Base-by-base conservation (phyloP, 2,888 invertebrate species). In the Willowsia nigromaculata region DNA sequence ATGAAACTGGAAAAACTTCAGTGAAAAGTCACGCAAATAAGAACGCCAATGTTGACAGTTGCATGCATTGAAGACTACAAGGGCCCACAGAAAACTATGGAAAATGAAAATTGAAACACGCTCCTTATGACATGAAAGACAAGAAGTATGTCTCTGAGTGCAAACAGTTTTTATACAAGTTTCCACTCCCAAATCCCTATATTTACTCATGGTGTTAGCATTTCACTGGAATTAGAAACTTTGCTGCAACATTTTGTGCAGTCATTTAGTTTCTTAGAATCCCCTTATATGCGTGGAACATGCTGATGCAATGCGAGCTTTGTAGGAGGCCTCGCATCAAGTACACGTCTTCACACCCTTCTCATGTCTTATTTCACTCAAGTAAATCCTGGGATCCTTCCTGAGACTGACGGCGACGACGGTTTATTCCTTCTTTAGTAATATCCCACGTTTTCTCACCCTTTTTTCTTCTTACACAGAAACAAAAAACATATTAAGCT, bases 311-410 rank as follows among this genome's bases (percentile, higher is more conserved):
- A 87, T 43, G 53, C 74, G 74, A 74, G 82, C 89, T 65, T 84
- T 85, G 89, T 89, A 84, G 88, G 90, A 86, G 90, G 90, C 88
- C 90, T 43, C 53, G 4, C 78, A 89, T 71, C 89, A 76, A 85
- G 76, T 50, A 40, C 71, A 86, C 33, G 71, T 78, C 89, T 90
- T 90, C 90, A 90, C 90, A 90, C 90, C 88, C 88, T 89, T 86
- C 88, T 90, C 88, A 89, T 90, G 90, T 90, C 90, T 88, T 85
- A 81, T 86, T 90, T 90, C 90, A 89, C 84, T 89, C 84, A 83
- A 81, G 78, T 47, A 78, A 87, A 68, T 68, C 86, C 68, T 62
- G 30, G 80, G 18, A 50, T 25, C 40, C 47, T 78, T 85, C 78
- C 68, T 53, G 86, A 87, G 68, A 71, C 53, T 81, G 86, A 87